Evolutionary conservation across 2,888 invertebrate genomes (phyloP), one percentile per base, ranked within the genome.

Genomic region (Eumacrocentrus americanus): DNA sequence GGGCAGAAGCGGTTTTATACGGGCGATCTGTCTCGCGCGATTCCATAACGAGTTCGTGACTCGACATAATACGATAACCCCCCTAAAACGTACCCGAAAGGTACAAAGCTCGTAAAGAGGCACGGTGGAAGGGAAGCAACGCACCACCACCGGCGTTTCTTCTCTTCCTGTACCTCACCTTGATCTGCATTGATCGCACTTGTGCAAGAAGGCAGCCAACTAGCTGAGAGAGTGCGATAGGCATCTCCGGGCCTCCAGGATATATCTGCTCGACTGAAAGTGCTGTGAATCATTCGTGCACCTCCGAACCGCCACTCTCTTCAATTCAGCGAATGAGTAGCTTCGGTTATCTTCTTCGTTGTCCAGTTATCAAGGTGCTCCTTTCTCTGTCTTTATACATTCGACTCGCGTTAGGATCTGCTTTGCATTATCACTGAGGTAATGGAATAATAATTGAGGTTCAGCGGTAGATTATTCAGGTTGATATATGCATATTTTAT

Each of bases 11-110:
- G 71, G 70, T 73, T 76, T 78, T 76, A 77, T 77, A 72, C 75
- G 73, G 66, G 65, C 79, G 74, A 79, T 80, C 70, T 69, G 75
- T 79, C 77, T 79, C 73, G 72, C 70, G 50, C 44, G 72, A 72
- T 68, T 72, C 69, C 72, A 75, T 75, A 79, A 79, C 77, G 79
- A 78, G 79, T 80, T 80, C 80, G 80, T 80, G 80, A 79, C 80
- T 78, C 73, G 72, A 77, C 80, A 79, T 80, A 79, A 80, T 79
- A 75, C 73, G 72, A 74, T 71, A 72, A 71, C 70, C 71, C 74
- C 76, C 73, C 71, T 70, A 68, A 73, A 70, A 69, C 65, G 67
- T 72, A 66, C 47, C 47, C 37, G 34, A 40, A 6, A 58, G 60
- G 48, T 60, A 18, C 46, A 40, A 12, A 23, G 16, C 6, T 47